Conservation (phyloP, 2,113 vertebrate species). For the Pseudopodoces humilis region DNA sequence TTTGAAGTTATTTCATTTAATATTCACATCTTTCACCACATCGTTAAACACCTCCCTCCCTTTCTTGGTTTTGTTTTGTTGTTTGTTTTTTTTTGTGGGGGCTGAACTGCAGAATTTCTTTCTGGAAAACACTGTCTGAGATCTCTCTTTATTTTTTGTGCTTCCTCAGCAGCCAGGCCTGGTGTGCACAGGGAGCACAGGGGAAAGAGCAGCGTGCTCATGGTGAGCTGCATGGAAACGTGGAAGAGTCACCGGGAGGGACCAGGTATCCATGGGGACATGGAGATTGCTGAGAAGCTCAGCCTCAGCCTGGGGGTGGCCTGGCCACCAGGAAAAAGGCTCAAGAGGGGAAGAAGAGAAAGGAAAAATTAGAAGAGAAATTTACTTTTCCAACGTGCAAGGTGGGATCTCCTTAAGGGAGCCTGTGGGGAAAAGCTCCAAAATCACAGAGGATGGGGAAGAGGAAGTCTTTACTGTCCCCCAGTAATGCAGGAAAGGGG, state of each 20-base stretch:
- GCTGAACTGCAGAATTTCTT: neutral
- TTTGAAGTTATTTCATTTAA: neutral
- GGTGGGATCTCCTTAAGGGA: neutral
- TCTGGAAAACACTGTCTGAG: neutral
- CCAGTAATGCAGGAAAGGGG: neutral
- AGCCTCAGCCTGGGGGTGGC: rapidly evolving
- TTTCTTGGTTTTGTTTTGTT: neutral
- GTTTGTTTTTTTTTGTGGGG: neutral
- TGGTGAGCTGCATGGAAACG: neutral
- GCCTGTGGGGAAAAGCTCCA: rapidly evolving
- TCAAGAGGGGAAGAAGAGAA: neutral
- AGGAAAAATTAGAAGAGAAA: neutral
- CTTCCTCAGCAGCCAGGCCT: neutral
- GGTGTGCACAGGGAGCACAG: neutral
- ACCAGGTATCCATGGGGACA: neutral
- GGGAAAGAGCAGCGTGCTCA: neutral
- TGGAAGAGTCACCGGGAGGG: neutral
- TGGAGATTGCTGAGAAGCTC: neutral
- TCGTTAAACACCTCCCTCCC: neutral
- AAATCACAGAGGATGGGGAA: neutral
- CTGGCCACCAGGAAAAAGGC: neutral
- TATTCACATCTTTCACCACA: neutral
- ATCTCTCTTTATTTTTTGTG: neutral
- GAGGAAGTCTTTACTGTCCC: neutral
- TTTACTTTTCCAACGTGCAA: neutral